Percentiles rank a stretch among this genome's conserved stretches.
Evolutionary conservation across 1,140 invertebrate genomes (phyloP).

Genomic region (Rhagoletis zephyria): DNA sequence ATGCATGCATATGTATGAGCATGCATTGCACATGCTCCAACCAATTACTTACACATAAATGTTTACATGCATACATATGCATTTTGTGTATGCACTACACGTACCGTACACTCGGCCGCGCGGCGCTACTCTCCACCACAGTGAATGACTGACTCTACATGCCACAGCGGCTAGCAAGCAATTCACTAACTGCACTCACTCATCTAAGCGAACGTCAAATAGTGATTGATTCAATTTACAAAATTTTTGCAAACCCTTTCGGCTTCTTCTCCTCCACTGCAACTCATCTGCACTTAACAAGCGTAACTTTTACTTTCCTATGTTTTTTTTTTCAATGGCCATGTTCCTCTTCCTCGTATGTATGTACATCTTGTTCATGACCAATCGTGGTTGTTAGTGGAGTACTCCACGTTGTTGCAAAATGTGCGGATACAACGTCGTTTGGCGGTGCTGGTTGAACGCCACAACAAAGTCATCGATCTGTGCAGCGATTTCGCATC

Average conservation of each 20-base stretch:
- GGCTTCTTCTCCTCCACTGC: neutral
- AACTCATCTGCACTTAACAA: neutral
- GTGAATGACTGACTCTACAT: neutral
- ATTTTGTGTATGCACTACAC: neutral
- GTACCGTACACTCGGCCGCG: neutral
- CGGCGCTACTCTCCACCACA: neutral
- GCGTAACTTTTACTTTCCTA: neutral
- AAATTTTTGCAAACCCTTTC: neutral
- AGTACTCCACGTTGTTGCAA: slow-evolving; percentile 44
- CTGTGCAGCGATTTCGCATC: slow-evolving; percentile 66
- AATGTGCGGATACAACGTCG: slow-evolving; percentile 53
- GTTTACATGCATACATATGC: neutral
- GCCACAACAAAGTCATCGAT: slow-evolving; percentile 71
- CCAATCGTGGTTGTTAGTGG: neutral
- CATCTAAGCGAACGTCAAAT: slow-evolving; percentile 32
- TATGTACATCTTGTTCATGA: neutral
- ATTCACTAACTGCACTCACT: slow-evolving; percentile 29
- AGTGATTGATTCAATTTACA: slow-evolving; percentile 50
- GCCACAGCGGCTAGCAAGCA: neutral
- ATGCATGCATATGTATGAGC: neutral
- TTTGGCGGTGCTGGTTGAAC: slow-evolving; percentile 60
- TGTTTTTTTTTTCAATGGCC: neutral
- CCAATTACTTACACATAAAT: neutral
- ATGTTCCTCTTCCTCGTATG: neutral
- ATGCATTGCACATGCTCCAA: neutral